Evolutionary conservation across 2,888 invertebrate species (phyloP).

Genomic region (Melolontha melolontha): DNA sequence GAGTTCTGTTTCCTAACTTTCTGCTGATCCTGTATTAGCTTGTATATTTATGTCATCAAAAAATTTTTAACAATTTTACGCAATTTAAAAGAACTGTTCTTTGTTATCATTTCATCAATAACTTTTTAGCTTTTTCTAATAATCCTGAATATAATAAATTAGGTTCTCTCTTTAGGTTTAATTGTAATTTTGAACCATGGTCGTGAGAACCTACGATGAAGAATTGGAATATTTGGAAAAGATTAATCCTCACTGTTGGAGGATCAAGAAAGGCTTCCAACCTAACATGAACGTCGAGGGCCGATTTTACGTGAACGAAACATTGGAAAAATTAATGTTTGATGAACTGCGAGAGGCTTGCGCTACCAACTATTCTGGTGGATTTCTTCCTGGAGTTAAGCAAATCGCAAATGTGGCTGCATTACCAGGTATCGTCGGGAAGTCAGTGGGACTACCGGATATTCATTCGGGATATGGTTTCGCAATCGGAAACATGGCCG

Average conservation of each 20-base stretch:
- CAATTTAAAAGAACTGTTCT: too few species aligned
- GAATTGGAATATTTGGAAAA: conserved; percentile 94
- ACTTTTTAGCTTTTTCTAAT: too few species aligned
- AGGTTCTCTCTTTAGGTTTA: background rate
- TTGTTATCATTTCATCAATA: too few species aligned
- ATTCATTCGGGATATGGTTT: conserved; percentile 99
- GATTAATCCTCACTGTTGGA: conserved; percentile 86
- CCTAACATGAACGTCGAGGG: conserved; percentile 99
- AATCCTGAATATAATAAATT: too few species aligned
- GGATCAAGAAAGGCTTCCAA: conserved; percentile 98
- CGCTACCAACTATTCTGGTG: conserved; percentile 90
- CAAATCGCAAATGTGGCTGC: conserved; percentile 99
- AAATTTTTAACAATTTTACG: too few species aligned
- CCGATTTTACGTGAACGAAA: conserved; percentile 93
- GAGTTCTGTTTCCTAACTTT: too few species aligned
- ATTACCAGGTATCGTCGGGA: conserved; percentile 95
- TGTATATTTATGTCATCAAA: too few species aligned
- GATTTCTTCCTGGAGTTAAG: conserved; percentile 98
- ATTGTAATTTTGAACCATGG: conserved; percentile 70
- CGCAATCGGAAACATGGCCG: conserved; percentile 99
- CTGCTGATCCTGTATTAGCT: too few species aligned
- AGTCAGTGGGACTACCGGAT: conserved; percentile 94
- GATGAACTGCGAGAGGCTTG: conserved; percentile 94
- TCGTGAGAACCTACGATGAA: conserved; percentile 90
- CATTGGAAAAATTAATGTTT: conserved; percentile 94